A percentile compares a stretch with the other conserved stretches of the same genome.
phyloP scores from a whole-genome alignment of 1,140 invertebrate genomes.

The Drosophila tropicalis region DNA sequence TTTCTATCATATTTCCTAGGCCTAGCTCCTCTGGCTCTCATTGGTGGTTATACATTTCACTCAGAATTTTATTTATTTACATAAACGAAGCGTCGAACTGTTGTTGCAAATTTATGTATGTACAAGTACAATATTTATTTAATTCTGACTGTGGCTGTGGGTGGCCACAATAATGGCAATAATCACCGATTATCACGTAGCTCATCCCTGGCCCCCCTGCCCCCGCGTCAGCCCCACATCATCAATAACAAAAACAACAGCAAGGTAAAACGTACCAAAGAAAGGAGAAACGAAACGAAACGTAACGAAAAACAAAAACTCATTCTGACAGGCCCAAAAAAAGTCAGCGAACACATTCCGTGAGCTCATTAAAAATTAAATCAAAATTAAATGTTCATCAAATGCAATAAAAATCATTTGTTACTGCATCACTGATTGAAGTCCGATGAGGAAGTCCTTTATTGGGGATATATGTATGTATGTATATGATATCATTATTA shows the following conservation, averaged over 20 bases:
- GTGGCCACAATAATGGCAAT: slow-evolving; percentile 66
- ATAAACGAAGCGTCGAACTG: slow-evolving; percentile 27
- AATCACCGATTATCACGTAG: slow-evolving; percentile 69
- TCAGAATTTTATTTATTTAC: slow-evolving; percentile 30
- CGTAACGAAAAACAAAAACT: slow-evolving; percentile 23
- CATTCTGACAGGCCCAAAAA: slow-evolving; percentile 40
- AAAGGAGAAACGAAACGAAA: neutral
- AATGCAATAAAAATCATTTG: slow-evolving; percentile 67
- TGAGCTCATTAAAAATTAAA: slow-evolving; percentile 72
- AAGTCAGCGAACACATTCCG: slow-evolving; percentile 4
- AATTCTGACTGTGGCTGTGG: slow-evolving; percentile 38
- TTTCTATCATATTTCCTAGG: neutral
- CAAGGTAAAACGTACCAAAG: neutral
- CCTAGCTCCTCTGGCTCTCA: neutral
- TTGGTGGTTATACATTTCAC: neutral
- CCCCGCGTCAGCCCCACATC: too few species aligned
- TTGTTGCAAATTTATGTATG: slow-evolving; percentile 25
- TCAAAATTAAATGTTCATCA: slow-evolving; percentile 75
- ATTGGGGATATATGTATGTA: neutral
- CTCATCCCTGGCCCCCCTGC: neutral
- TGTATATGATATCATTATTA: neutral
- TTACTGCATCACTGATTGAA: neutral
- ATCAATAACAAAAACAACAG: slow-evolving; percentile 21
- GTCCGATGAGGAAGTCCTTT: slow-evolving; percentile 5
- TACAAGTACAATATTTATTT: slow-evolving; percentile 5